Base-by-base conservation (phyloP, 2,888 invertebrate species). In the Acrocyrtus sp. region DNA sequence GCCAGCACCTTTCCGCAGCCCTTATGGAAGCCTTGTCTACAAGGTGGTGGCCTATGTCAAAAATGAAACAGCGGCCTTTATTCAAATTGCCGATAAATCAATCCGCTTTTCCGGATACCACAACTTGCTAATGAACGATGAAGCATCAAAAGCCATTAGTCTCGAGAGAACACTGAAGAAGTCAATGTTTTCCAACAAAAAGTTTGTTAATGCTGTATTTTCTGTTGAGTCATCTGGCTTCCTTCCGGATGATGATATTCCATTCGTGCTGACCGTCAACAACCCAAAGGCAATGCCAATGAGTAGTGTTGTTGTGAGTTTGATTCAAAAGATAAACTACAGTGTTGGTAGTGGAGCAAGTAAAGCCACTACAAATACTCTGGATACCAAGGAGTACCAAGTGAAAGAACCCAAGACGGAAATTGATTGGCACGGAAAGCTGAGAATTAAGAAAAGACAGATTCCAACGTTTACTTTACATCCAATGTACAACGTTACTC, bases 131-230 rank as follows among this genome's bases (percentile, higher is more conserved):
- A 56, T 73, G 6, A 67, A 73, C 45, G 72, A 73, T 26, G 72
- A 73, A 15, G 72, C 72, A 19, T 3, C 34, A 1, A 67, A 67
- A 12, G 22, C 67, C 12, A 73, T 73, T 26, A 2, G 4, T 19
- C 51, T 73, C 1, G 72, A 73, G 39, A 61, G 67, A 12, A 73
- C 72, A 1, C 62, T 73, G 45, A 73, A 73, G 34, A 73, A 73
- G 51, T 67, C 66, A 5, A 67, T 73, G 29, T 73, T 73, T 34
- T 73, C 72, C 19, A 67, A 39, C 27, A 73, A 73, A 21, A 73
- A 73, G 51, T 73, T 73, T 29, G 72, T 73, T n/a, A 61, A 61
- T 1, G 72, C 72, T 3, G 27, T 17, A 29, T 22, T 72, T 21
- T 66, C 47, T 56, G 61, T 72, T 4, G 72, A 72, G 0, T 47